These are phyloP conservation scores for Oncorhynchus nerka DNA, from an alignment of 2,113 vertebrate genomes.

Conservation along the genomic window DNA sequence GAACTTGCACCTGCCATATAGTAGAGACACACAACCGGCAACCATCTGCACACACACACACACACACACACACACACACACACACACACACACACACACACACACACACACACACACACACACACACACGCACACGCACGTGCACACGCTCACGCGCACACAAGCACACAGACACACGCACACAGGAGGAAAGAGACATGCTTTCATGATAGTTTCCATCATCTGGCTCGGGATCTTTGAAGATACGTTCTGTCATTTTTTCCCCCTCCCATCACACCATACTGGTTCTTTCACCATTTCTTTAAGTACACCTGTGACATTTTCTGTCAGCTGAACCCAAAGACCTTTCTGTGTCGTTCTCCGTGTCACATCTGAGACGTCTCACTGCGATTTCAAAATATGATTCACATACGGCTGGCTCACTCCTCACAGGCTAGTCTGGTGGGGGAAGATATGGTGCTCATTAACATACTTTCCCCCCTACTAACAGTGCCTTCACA, in stretches of 20 bases:
- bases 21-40: not conserved
- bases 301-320: conserved; percentile 48
- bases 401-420: no score
- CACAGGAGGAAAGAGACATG: not conserved
- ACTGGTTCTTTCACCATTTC: conserved; percentile 50
- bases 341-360: conserved; percentile 64
- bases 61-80: no score
- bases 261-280: conserved; percentile 18
- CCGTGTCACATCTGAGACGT: conserved; percentile 25
- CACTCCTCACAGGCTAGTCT: no score
- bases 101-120: not conserved
- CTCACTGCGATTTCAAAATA: no score
- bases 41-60: conserved; percentile 10
- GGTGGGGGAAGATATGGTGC: no score
- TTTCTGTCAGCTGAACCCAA: conserved; percentile 62
- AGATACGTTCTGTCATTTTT: conserved; percentile 48
- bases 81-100: not conserved
- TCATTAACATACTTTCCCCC: no score
- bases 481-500: no score
- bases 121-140: not conserved
- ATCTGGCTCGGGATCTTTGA: conserved; percentile 31
- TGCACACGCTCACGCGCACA: not conserved
- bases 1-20: conserved; percentile 26
- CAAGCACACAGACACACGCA: not conserved
- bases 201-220: not conserved